Evolutionary conservation across 23 tunicate genomes (phyloP).

Genomic region (Diplosoma virens): DNA sequence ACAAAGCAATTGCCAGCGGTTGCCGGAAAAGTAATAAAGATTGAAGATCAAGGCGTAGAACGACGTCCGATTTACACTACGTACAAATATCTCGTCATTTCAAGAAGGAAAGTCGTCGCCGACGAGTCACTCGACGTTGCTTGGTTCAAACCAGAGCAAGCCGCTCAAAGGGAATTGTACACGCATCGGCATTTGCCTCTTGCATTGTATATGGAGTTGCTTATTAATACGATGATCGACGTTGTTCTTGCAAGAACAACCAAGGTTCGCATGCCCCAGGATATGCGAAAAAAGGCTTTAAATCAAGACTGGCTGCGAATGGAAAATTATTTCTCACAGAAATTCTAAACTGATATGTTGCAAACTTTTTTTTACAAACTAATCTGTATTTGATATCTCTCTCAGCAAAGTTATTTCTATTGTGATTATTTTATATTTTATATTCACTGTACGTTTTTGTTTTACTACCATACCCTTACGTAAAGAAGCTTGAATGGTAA

Average conservation of each 20-base stretch:
- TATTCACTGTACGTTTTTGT: too few relatives aligned
- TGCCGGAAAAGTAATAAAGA: neutral
- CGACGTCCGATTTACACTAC: neutral
- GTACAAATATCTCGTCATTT: constrained; percentile 1
- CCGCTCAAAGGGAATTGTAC: constrained; percentile 4
- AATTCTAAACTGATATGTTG: neutral
- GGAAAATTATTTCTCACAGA: constrained; percentile 40
- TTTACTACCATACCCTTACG: too few relatives aligned
- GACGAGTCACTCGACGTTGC: constrained; percentile 1
- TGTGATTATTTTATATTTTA: too few relatives aligned
- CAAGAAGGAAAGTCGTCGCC: neutral
- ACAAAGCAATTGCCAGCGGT: neutral
- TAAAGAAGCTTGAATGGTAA: too few relatives aligned
- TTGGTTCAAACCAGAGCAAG: constrained; percentile 37
- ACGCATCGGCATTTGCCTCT: constrained; percentile 51
- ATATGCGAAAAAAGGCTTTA: constrained; percentile 49
- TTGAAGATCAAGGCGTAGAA: constrained; percentile 1
- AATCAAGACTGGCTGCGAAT: constrained; percentile 56
- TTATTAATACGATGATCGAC: constrained; percentile 56
- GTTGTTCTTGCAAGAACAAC: constrained; percentile 65
- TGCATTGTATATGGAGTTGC: constrained; percentile 47
- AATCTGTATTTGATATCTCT: too few relatives aligned
- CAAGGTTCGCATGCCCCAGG: constrained; percentile 58
- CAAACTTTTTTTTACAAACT: neutral
- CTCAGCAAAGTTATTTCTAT: too few relatives aligned